phyloP scores from a whole-genome alignment of 2,797 vertebrate genomes.

The Heliangelus exortis region DNA sequence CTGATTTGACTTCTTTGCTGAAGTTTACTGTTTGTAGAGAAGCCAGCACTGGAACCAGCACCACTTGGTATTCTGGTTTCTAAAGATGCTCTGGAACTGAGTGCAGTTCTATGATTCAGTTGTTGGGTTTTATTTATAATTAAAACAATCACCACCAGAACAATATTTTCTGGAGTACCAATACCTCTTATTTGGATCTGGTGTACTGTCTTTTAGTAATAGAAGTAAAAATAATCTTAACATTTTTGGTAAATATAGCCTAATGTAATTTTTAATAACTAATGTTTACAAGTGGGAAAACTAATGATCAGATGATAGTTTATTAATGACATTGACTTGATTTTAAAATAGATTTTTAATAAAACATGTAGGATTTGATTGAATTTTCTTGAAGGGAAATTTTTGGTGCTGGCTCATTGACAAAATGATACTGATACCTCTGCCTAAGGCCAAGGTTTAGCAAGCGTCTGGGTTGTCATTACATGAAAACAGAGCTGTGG shows the following conservation, averaged over 20 bases:
- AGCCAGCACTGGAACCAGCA: not conserved
- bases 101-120: not conserved
- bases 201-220: not conserved
- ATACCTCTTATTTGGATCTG: not conserved
- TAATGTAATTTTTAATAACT: not conserved
- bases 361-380: not conserved
- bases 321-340: not conserved
- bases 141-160: not conserved
- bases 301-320: not conserved
- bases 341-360: slow-evolving; percentile 40
- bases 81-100: not conserved
- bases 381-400: not conserved
- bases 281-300: not conserved
- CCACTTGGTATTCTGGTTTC: not conserved
- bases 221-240: not conserved
- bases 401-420: not conserved
- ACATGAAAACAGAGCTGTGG: not conserved
- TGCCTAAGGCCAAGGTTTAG: not conserved
- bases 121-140: not conserved
- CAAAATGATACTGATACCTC: not conserved
- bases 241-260: not conserved
- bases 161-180: not conserved
- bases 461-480: not conserved
- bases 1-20: not conserved
- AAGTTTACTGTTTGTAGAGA: not conserved